These are phyloP conservation scores for Maccullochella peelii DNA, from an alignment of 2,113 vertebrate species.

Conservation along the genomic window DNA sequence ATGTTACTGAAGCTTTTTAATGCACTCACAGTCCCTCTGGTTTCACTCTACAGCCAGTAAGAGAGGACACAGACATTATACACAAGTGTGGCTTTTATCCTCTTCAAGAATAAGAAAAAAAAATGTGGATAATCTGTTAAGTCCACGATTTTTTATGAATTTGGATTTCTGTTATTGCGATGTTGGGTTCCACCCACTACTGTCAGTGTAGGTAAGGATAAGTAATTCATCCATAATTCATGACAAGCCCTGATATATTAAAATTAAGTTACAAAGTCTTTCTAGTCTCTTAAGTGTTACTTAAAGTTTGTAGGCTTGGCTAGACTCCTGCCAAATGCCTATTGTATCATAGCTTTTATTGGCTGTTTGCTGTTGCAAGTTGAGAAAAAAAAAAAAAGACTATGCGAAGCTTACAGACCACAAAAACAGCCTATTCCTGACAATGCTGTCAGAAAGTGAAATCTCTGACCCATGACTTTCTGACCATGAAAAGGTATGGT, in stretches of 20 bases:
- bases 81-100: not conserved
- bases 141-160: not conserved
- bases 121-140: not conserved
- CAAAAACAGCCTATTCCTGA: not conserved
- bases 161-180: not conserved
- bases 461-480: not conserved
- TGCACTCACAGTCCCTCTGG: not conserved
- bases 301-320: slow-evolving; percentile 8
- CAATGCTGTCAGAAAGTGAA: slow-evolving; percentile 1
- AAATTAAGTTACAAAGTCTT: slow-evolving; percentile 25
- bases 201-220: not conserved
- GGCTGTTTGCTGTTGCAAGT: not conserved
- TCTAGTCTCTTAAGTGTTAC: not conserved
- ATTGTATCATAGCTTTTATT: slow-evolving; percentile 16
- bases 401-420: not conserved
- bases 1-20: slow-evolving; percentile 7
- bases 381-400: not conserved
- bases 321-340: slow-evolving; percentile 8
- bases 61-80: not conserved
- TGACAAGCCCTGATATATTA: slow-evolving; percentile 1
- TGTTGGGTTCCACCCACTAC: not conserved
- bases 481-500: not conserved
- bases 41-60: not conserved
- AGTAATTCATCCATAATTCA: slow-evolving; percentile 23
- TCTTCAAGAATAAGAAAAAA: not conserved